Conservation (phyloP, 2,113 vertebrate genomes). For the Dissostichus mawsoni region DNA sequence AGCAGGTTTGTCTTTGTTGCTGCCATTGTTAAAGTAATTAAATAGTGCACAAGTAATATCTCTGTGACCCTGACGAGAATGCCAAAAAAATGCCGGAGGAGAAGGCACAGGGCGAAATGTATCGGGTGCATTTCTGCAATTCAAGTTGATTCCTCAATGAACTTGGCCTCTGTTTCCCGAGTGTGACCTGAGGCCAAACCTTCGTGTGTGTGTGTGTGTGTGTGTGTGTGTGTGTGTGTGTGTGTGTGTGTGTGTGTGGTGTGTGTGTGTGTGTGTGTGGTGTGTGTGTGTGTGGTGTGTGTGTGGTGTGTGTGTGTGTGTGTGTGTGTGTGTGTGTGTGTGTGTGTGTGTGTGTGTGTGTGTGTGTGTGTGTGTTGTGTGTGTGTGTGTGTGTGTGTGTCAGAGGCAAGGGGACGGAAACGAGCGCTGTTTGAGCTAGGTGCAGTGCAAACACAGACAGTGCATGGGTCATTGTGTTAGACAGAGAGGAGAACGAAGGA, state of each 20-base stretch:
- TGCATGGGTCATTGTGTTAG: conserved; percentile 75
- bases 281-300: not conserved
- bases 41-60: conserved; percentile 52
- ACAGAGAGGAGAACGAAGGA: conserved; percentile 59
- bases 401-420: conserved; percentile 69
- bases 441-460: conserved; percentile 80
- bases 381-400: not conserved
- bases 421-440: conserved; percentile 77
- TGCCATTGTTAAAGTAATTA: conserved; percentile 46
- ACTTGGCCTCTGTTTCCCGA: conserved; percentile 66
- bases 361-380: too few relatives aligned
- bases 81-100: conserved; percentile 22
- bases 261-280: too few relatives aligned
- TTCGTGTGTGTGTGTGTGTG: conserved; percentile 1
- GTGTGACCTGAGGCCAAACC: conserved; percentile 64
- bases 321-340: too few relatives aligned
- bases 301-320: conserved; percentile 39
- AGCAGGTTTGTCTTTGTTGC: conserved; percentile 59
- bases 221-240: not conserved
- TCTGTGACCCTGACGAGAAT: conserved; percentile 58
- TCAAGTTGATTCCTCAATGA: conserved; percentile 77
- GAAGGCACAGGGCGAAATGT: conserved; percentile 26
- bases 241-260: too few relatives aligned
- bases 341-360: too few relatives aligned
- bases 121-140: conserved; percentile 63